Conservation (phyloP, 2,113 vertebrate genomes). For the Campylomormyrus tamandua region DNA sequence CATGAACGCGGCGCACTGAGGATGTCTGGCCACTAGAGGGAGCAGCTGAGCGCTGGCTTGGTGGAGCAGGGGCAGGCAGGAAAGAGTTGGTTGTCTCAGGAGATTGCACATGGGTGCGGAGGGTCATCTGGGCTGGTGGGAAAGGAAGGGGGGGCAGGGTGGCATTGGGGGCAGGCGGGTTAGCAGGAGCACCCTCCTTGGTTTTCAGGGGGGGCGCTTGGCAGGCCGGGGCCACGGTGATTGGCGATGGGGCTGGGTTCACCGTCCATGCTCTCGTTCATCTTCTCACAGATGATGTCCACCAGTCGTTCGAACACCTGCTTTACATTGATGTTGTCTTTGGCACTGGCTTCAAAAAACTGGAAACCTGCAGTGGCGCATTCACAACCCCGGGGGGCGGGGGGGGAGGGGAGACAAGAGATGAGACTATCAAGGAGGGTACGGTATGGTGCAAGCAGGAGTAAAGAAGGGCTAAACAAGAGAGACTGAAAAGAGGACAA, state of each 20-base stretch:
- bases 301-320: slow-evolving; percentile 84
- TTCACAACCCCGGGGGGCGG: not conserved
- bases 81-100: not conserved
- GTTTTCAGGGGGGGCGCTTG: slow-evolving; percentile 53
- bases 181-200: slow-evolving; percentile 69
- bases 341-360: slow-evolving; percentile 87
- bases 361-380: slow-evolving; percentile 67
- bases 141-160: not conserved
- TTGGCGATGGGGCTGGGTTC: slow-evolving; percentile 49
- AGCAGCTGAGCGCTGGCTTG: not conserved
- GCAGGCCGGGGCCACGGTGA: slow-evolving; percentile 54
- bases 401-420: not conserved
- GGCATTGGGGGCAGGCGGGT: slow-evolving; percentile 4
- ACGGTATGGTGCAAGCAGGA: not conserved
- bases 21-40: not conserved
- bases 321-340: slow-evolving; percentile 85
- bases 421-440: not conserved
- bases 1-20: not conserved
- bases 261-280: slow-evolving; percentile 76
- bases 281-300: slow-evolving; percentile 84
- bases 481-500: not conserved
- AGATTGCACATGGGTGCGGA: slow-evolving; percentile 5
- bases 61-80: not conserved
- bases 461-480: too few relatives aligned
- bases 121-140: not conserved